Evolutionary conservation across 2,797 vertebrate species (phyloP).

Genomic region (Agapornis canus): DNA sequence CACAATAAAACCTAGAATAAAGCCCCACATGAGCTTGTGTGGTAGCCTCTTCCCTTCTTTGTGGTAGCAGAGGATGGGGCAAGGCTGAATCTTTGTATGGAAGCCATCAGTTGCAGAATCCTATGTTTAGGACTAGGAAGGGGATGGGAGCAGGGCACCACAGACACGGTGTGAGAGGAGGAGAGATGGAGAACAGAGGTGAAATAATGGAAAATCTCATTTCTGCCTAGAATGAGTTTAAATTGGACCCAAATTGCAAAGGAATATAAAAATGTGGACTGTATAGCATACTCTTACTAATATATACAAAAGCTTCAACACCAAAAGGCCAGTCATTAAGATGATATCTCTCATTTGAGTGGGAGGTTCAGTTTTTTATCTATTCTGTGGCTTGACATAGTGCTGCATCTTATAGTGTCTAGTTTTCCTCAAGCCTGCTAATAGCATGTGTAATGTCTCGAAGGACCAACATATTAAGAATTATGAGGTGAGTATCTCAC

Average conservation of each 20-base stretch:
- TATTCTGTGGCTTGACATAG: neutral
- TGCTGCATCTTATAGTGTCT: neutral
- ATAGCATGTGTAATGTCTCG: neutral
- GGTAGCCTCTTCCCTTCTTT: neutral
- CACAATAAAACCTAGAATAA: neutral
- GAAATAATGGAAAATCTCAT: neutral
- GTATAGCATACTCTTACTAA: neutral
- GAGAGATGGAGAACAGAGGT: neutral
- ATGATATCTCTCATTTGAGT: neutral
- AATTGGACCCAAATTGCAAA: neutral
- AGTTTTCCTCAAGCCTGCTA: neutral
- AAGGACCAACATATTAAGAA: fast-evolving
- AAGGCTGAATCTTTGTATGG: neutral
- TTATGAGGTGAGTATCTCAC: neutral
- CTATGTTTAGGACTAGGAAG: neutral
- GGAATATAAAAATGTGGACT: neutral
- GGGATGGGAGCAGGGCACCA: neutral
- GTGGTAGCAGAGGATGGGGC: fast-evolving
- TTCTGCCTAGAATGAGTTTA: neutral
- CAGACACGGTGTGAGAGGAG: neutral
- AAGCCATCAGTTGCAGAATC: neutral
- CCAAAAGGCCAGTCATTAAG: neutral
- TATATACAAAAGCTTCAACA: neutral
- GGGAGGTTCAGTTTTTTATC: neutral
- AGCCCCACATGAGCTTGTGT: fast-evolving